Evolutionary conservation across 2,113 vertebrate genomes (phyloP), one percentile per base, ranked within the genome.

Genomic region (Arizona elegans): DNA sequence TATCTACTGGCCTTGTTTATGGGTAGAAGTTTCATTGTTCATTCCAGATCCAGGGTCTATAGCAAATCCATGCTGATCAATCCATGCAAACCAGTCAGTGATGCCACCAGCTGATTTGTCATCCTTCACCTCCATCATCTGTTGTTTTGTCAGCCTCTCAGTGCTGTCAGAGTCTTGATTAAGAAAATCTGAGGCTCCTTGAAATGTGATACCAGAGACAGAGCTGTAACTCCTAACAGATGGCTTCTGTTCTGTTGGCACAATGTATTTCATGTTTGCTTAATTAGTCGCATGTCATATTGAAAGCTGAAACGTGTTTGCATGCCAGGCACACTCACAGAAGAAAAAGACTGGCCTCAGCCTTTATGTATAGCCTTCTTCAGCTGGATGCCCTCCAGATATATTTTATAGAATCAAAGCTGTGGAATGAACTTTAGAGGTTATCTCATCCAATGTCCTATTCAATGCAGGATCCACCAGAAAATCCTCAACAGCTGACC

Each of bases 221-320:
- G 92, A 94, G 90, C 93, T 0, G 2, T 15, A 91, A 90, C 91
- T 90, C 1, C 62, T 19, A 92, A 85, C 96, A 96, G 94, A 96
- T 95, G 96, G 96, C 55, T 53, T 24, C 13, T 17, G 92, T 12
- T 87, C 90, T 93, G 91, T 87, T 95, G 96, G 96, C 95, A 93
- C 90, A 93, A 92, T 93, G 38, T 26, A 10, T 0, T 86, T 93
- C 62, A 75, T 50, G 92, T 96, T 96, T 96, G 95, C 95, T 96
- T 96, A 95, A 96, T 96, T 96, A 94, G 93, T 89, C 70, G 95
- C 91, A 90, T 94, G 93, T 92, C 52, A 8, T 33, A 17, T 86
- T 33, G 94, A 89, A 81, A 92, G 90, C 90, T 85, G 0, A 87
- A 94, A 86, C 8, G 0, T 1, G 33, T 70, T 91, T 59, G 56